These are phyloP conservation scores for Dromaius novaehollandiae DNA, from an alignment of 2,113 vertebrate species.

Conservation along the genomic window DNA sequence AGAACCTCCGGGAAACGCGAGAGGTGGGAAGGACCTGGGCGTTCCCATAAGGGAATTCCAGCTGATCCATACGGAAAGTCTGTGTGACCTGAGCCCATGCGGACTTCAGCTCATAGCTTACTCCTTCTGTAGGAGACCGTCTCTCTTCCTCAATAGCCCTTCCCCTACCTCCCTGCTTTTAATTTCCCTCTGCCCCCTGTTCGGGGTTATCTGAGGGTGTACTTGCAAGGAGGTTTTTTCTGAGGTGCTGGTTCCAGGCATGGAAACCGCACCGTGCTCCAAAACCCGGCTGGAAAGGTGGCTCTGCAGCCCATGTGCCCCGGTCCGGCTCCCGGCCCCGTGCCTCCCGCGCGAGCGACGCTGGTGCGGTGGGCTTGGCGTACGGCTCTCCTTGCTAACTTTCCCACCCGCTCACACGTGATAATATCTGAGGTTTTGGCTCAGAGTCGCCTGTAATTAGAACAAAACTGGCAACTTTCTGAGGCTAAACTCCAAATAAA, in stretches of 20 bases:
- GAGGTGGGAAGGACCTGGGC: not conserved
- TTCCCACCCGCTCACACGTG: not conserved
- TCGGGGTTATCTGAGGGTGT: not conserved
- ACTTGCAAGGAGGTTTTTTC: not conserved
- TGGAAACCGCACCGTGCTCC: not conserved
- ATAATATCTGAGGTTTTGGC: conserved; percentile 59
- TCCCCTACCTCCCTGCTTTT: not conserved
- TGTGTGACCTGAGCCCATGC: not conserved
- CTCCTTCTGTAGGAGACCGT: not conserved
- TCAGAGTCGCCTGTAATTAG: conserved; percentile 43
- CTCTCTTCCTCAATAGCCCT: not conserved
- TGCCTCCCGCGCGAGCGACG: not conserved
- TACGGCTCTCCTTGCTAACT: not conserved
- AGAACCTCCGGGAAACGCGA: not conserved
- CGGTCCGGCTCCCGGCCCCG: not conserved
- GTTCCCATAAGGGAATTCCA: not conserved
- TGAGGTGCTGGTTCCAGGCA: not conserved
- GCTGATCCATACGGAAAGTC: not conserved
- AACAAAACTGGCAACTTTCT: conserved; percentile 41
- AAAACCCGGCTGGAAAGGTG: not conserved
- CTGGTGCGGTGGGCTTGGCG: not conserved
- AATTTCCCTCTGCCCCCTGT: not conserved
- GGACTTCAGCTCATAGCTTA: not conserved
- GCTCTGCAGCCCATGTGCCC: not conserved
- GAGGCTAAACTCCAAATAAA: conserved; percentile 38